Percentiles rank a stretch among this genome's conserved stretches.
These are phyloP conservation scores for Callopanchax toddi DNA, from an alignment of 2,113 vertebrate species.

Conservation along the genomic window DNA sequence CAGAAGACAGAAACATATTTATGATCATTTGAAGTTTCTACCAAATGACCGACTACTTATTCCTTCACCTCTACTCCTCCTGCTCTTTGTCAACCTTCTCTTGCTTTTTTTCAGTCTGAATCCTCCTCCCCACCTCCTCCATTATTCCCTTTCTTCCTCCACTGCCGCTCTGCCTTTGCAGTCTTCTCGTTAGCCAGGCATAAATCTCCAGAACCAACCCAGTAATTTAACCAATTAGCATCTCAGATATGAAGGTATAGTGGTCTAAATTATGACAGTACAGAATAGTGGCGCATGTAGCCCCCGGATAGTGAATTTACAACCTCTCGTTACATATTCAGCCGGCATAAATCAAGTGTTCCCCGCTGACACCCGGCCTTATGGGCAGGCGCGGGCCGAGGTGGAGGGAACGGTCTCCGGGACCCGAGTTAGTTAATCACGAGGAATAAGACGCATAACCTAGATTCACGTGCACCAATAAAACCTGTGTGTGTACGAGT, in stretches of 20 bases:
- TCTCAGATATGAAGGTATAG: conserved; percentile 81
- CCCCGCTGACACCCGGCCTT: conserved; percentile 87
- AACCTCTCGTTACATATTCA: conserved; percentile 93
- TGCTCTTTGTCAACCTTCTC: conserved; percentile 32
- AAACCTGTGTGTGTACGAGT: conserved; percentile 1
- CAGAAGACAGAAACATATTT: too few relatives aligned
- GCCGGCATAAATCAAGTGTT: conserved; percentile 90
- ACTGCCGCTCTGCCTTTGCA: conserved; percentile 28
- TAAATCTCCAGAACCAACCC: conserved; percentile 86
- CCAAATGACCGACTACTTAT: too few relatives aligned
- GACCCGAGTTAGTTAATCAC: conserved; percentile 75
- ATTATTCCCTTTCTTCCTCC: conserved; percentile 31
- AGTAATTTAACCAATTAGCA: conserved; percentile 91
- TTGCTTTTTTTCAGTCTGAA: conserved; percentile 11
- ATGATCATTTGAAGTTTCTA: too few relatives aligned
- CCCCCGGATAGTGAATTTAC: conserved; percentile 88
- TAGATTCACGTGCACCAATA: conserved; percentile 81
- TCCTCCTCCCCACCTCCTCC: conserved; percentile 6
- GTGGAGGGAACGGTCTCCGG: conserved; percentile 55
- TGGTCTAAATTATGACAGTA: conserved; percentile 81
- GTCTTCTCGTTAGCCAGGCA: conserved; percentile 74
- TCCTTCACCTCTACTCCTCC: conserved; percentile 13
- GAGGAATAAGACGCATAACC: conserved; percentile 79
- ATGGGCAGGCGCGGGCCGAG: conserved; percentile 85
- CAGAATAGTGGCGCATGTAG: conserved; percentile 74